These are phyloP conservation scores for Stenopsyche tienmushanensis DNA, from an alignment of 1,140 invertebrate genomes.

Conservation along the genomic window DNA sequence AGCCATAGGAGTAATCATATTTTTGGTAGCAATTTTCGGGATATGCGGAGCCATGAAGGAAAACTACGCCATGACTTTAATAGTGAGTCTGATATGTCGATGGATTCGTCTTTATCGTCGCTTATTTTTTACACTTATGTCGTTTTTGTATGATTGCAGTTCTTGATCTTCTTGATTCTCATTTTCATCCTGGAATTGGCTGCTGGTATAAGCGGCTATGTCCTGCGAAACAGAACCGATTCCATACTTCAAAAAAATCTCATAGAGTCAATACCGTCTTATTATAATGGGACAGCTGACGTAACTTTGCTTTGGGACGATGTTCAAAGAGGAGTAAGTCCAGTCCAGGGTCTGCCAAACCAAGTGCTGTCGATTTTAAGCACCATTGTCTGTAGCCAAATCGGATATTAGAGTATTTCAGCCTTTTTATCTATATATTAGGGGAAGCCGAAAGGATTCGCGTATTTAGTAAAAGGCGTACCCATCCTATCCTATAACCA, in stretches of 20 bases:
- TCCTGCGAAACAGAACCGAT: constrained; percentile 62
- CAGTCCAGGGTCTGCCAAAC: too few species aligned
- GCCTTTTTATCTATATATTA: too few species aligned
- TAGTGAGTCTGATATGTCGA: constrained; percentile 62
- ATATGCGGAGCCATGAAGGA: constrained; percentile 84
- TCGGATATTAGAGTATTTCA: too few species aligned
- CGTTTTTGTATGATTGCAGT: constrained; percentile 58
- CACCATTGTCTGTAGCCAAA: too few species aligned
- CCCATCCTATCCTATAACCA: too few species aligned
- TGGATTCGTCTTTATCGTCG: too few species aligned
- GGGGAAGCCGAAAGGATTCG: too few species aligned
- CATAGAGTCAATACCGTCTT: constrained; percentile 55
- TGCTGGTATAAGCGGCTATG: constrained; percentile 78
- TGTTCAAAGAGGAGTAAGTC: constrained; percentile 62
- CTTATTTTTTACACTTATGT: too few species aligned
- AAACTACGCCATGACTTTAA: constrained; percentile 78
- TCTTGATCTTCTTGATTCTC: constrained; percentile 68
- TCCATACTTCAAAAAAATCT: constrained; percentile 56
- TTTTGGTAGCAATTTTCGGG: constrained; percentile 81
- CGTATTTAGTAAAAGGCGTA: too few species aligned
- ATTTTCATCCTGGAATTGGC: constrained; percentile 81
- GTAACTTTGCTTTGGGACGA: constrained; percentile 62
- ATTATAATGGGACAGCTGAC: constrained; percentile 47
- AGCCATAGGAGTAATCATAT: constrained; percentile 75
- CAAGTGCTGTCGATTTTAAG: too few species aligned